A percentile compares a stretch with the other conserved stretches of the same genome.
phyloP scores from a whole-genome alignment of 2,113 vertebrate species.

The Coryphaenoides rupestris region DNA sequence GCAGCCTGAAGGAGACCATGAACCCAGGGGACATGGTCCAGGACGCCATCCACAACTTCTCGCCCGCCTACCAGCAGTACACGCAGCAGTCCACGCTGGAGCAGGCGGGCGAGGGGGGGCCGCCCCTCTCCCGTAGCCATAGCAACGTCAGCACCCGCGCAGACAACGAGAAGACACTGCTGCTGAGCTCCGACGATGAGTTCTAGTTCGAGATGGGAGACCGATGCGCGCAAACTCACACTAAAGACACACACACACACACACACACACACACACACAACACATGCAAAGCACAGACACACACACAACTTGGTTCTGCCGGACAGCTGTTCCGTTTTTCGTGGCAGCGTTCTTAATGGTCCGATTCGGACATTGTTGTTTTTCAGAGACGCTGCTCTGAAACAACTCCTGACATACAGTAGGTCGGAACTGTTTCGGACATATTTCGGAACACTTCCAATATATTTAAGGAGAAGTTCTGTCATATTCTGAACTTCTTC shows the following conservation, averaged over 20 bases:
- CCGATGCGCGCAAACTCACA: neutral
- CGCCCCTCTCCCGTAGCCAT: constrained; percentile 80
- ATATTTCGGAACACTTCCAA: no score
- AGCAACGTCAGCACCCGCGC: constrained; percentile 80
- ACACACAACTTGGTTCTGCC: neutral
- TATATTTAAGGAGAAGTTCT: no score
- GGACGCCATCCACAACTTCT: constrained; percentile 96
- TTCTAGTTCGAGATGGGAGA: no score
- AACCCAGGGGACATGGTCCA: constrained; percentile 93
- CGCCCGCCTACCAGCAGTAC: constrained; percentile 96
- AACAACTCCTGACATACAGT: no score
- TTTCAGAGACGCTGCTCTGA: no score
- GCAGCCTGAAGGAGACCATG: constrained; percentile 97
- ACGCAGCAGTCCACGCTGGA: constrained; percentile 93
- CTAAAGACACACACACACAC: constrained; percentile 68
- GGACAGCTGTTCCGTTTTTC: no score
- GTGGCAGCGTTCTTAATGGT: no score
- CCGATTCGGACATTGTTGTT: no score
- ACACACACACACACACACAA: constrained; percentile 32
- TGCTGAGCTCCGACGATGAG: constrained; percentile 92
- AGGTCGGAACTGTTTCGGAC: no score
- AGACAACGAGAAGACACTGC: constrained; percentile 88
- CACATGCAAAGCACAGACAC: constrained; percentile 5
- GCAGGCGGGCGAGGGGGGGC: constrained; percentile 70
- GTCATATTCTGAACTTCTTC: no score